phyloP scores from a whole-genome alignment of 2,888 invertebrate species.

The Meandrusa payeni region DNA sequence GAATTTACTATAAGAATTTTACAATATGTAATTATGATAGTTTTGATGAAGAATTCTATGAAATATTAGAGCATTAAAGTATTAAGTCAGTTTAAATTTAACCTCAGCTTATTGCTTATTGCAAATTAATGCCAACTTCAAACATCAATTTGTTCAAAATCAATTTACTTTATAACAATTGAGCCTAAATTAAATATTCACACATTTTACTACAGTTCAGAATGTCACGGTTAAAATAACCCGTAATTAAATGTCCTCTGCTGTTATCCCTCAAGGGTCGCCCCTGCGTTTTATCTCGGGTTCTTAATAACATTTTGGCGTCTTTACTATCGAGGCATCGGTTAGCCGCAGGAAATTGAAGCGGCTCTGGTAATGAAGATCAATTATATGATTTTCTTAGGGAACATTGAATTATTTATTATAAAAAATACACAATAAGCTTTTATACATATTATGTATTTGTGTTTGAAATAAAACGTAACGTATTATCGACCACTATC shows the following conservation, averaged over 20 bases:
- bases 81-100: too few relatives aligned
- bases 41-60: too few relatives aligned
- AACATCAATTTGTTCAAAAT: constrained; percentile 5
- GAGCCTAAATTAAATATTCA: constrained; percentile 1
- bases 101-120: too few relatives aligned
- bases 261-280: constrained; percentile 7
- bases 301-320: constrained; percentile 7
- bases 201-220: constrained; percentile 4
- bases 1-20: too few relatives aligned
- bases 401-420: neutral
- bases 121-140: neutral
- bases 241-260: constrained; percentile 11
- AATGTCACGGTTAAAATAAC: neutral
- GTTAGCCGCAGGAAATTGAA: constrained; percentile 5
- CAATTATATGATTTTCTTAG: neutral
- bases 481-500: too few relatives aligned
- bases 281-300: constrained; percentile 7
- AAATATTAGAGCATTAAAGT: too few relatives aligned
- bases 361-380: constrained; percentile 6
- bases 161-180: neutral
- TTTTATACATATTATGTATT: too few relatives aligned
- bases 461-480: too few relatives aligned
- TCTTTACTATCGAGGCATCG: constrained; percentile 1
- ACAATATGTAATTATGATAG: too few relatives aligned
- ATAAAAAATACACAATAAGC: too few relatives aligned